Percentiles rank a stretch among this genome's conserved stretches.
Evolutionary conservation across 2,113 vertebrate species (phyloP).

Genomic region (Petroica traversi): DNA sequence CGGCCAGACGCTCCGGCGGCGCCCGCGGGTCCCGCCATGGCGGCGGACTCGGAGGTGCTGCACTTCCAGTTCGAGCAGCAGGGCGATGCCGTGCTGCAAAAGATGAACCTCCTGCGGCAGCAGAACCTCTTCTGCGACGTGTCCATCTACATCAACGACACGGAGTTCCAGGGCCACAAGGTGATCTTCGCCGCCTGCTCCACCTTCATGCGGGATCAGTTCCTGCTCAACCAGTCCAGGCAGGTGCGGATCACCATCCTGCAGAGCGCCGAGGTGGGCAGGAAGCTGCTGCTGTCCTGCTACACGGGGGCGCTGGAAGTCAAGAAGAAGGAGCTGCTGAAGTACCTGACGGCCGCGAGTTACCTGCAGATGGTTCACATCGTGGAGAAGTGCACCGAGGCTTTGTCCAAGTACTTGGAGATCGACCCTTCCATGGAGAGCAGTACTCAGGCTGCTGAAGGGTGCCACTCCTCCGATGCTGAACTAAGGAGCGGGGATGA

Average conservation of each 20-base stretch:
- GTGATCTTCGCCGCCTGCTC: constrained; percentile 84
- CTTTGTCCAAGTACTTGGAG: constrained; percentile 79
- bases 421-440: constrained; percentile 73
- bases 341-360: constrained; percentile 82
- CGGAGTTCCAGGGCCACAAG: constrained; percentile 83
- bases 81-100: constrained; percentile 79
- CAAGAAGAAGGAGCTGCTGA: constrained; percentile 80
- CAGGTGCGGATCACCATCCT: constrained; percentile 81
- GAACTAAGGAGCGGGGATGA: constrained; percentile 58
- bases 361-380: constrained; percentile 86
- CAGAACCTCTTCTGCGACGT: constrained; percentile 85
- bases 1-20: not conserved
- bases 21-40: constrained; percentile 66
- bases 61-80: constrained; percentile 84
- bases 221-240: constrained; percentile 79
- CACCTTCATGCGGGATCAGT: constrained; percentile 84
- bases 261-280: constrained; percentile 82
- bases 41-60: constrained; percentile 79
- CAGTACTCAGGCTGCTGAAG: constrained; percentile 9
- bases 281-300: constrained; percentile 79
- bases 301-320: constrained; percentile 83
- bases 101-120: constrained; percentile 83
- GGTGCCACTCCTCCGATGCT: constrained; percentile 72
- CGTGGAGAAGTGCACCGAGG: constrained; percentile 83
- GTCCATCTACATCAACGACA: constrained; percentile 82